Evolutionary conservation across 2,113 vertebrate genomes (phyloP), one percentile per base, ranked within the genome.

Genomic region (Myrmecophaga tridactyla): DNA sequence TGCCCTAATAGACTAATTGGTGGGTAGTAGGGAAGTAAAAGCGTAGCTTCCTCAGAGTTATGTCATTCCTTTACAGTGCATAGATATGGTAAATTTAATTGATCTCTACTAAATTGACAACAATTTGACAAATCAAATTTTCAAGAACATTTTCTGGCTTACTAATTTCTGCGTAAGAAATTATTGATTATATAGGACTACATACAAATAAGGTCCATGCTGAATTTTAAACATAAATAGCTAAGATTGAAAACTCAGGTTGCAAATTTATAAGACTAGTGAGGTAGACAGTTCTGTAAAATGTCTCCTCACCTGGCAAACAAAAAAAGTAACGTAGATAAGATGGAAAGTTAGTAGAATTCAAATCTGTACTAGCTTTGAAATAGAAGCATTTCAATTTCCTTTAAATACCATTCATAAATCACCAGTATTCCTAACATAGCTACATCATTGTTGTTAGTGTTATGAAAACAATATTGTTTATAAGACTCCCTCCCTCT

Each of bases 31-130:
- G 39, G 12, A 5, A 0, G 67, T 29, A 53, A 20, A 2, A 4
- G 20, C 6, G 11, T 6, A 1, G 6, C 82, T 4, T 6, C 34
- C 43, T 51, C 27, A 1, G 31, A 1, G 0, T 6, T 2, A 3
- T 0, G 9, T 48, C 41, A 2, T 15, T n/a, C 41, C 18, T 0
- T 15, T 3, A 8, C 2, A 5, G 6, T 7, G 0, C 60, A 41
- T 0, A 9, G 48, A 56, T 25, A 11, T 3, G 1, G 36, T 2
- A 2, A 17, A 34, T 18, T 11, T 25, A 25, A 20, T 6, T 4
- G 13, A 4, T n/a, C 29, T 70, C 65, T 29, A 14, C 17, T 58
- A 21, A 69, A 17, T 7, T 41, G 58, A 76, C 60, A 75, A n/a
- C 60, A n/a, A 27, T n/a, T 76, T 14, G 4, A n/a, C n/a, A n/a